Percentiles rank a stretch among this genome's conserved stretches.
Evolutionary conservation across 2,888 invertebrate genomes (phyloP).

Genomic region (Coelopa pilipes): DNA sequence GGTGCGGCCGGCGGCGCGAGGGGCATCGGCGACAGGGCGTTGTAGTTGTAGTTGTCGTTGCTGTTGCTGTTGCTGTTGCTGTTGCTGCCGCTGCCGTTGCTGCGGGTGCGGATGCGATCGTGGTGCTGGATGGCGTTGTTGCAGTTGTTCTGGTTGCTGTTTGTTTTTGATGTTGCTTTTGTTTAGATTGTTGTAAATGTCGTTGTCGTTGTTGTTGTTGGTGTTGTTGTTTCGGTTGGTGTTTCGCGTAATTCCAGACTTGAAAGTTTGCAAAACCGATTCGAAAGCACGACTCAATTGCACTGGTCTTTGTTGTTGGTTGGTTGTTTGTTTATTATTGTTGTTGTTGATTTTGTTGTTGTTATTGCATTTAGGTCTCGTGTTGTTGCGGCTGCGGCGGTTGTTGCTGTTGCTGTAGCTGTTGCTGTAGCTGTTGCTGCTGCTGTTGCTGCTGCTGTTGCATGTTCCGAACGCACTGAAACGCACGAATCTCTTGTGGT

Average conservation of each 20-base stretch:
- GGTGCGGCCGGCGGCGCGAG: neutral
- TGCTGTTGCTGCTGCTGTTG: neutral
- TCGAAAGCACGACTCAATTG: neutral
- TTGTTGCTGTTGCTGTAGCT: neutral
- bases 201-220: neutral
- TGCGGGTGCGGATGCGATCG: too few relatives aligned
- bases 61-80: neutral
- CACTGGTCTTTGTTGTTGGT: conserved; percentile 34
- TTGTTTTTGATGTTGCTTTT: neutral
- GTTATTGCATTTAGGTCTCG: too few relatives aligned
- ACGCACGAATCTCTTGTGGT: neutral
- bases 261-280: neutral
- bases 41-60: neutral
- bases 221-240: neutral
- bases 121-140: too few relatives aligned
- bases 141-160: neutral
- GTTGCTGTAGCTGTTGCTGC: too few relatives aligned
- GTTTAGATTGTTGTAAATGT: conserved; percentile 1
- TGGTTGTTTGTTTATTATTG: too few relatives aligned
- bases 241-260: neutral
- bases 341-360: too few relatives aligned
- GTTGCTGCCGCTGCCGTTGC: neutral
- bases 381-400: too few relatives aligned
- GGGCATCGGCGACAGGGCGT: neutral
- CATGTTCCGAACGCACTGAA: conserved; percentile 24